These are phyloP conservation scores for Dichetophora obliterata DNA, from an alignment of 2,888 invertebrate species.

Conservation along the genomic window DNA sequence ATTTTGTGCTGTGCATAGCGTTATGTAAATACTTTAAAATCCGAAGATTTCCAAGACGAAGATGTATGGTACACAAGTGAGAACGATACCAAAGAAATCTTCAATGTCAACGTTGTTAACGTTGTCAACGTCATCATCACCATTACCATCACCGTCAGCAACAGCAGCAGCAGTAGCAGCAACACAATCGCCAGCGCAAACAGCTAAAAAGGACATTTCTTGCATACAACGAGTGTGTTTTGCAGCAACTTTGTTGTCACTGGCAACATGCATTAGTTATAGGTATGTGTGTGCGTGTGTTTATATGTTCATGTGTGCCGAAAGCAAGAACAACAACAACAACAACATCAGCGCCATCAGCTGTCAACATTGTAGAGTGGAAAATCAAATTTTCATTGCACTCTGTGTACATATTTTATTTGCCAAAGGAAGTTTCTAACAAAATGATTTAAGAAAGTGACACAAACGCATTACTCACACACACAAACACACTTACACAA, in stretches of 20 bases:
- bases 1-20: constrained; percentile 1
- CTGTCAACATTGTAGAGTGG: constrained; percentile 24
- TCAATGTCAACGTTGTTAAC: constrained; percentile 26
- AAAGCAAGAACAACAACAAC: neutral
- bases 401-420: constrained; percentile 48
- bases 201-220: constrained; percentile 21
- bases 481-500: neutral
- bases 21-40: constrained; percentile 16
- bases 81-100: constrained; percentile 34
- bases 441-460: constrained; percentile 32
- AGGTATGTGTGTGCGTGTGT: constrained; percentile 4
- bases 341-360: neutral
- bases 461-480: constrained; percentile 7
- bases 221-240: neutral
- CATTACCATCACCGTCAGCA: neutral
- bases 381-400: constrained; percentile 48
- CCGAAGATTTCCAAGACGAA: neutral
- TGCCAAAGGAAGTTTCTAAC: constrained; percentile 46
- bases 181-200: neutral
- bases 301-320: neutral
- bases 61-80: neutral
- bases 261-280: neutral
- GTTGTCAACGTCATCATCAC: neutral
- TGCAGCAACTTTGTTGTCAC: neutral
- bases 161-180: neutral